Conservation (phyloP, 2,113 vertebrate species). For the Pedionomus torquatus region DNA sequence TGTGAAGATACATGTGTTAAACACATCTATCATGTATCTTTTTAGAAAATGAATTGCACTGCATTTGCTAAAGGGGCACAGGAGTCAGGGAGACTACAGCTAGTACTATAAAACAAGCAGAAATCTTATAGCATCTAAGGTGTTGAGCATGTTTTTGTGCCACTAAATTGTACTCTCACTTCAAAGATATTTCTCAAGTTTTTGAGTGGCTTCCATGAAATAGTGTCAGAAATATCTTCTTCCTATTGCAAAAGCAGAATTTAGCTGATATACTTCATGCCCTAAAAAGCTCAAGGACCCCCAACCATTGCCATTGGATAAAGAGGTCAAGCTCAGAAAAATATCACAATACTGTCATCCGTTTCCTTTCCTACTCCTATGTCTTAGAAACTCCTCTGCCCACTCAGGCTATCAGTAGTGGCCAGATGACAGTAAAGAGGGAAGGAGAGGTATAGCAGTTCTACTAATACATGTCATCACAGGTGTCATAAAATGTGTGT, state of each 20-base stretch:
- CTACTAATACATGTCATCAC: background rate
- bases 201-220: background rate
- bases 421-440: background rate
- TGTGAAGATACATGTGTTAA: background rate
- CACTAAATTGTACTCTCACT: background rate
- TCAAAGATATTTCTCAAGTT: background rate
- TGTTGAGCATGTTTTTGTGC: background rate
- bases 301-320: background rate
- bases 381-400: background rate
- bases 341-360: background rate
- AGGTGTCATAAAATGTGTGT: background rate
- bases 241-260: background rate
- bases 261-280: background rate
- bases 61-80: background rate
- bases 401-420: background rate
- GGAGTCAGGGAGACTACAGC: background rate
- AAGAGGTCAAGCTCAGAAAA: background rate
- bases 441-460: background rate
- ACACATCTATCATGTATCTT: background rate
- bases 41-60: background rate
- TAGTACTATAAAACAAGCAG: background rate
- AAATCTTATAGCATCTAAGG: background rate
- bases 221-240: background rate
- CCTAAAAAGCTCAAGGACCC: background rate
- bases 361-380: background rate